Evolutionary conservation across 2,113 vertebrate genomes (phyloP).

Genomic region (Rhagologus leucostigma): DNA sequence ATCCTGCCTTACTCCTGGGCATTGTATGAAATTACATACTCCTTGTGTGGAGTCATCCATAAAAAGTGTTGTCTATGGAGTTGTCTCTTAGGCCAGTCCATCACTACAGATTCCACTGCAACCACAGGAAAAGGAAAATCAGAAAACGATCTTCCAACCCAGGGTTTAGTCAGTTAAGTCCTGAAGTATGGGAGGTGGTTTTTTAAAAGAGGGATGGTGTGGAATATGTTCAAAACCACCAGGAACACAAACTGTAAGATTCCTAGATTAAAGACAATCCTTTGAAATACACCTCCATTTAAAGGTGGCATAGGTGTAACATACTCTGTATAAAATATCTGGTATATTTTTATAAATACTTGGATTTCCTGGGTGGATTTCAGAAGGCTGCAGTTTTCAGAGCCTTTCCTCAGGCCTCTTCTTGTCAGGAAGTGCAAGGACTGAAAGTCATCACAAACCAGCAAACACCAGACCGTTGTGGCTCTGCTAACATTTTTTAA

Average conservation of each 20-base stretch:
- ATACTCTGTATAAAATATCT: neutral
- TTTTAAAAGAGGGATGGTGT: neutral
- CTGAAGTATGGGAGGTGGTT: neutral
- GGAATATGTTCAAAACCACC: neutral
- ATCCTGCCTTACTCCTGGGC: neutral
- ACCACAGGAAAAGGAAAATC: neutral
- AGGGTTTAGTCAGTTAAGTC: neutral
- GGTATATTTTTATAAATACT: neutral
- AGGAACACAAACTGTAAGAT: neutral
- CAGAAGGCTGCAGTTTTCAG: neutral
- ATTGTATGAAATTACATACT: neutral
- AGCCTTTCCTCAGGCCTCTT: neutral
- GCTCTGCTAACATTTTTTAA: neutral
- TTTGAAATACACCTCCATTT: neutral
- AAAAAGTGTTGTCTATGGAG: neutral
- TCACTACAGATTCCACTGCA: neutral
- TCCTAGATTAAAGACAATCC: neutral
- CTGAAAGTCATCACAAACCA: neutral
- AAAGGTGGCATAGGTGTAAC: neutral
- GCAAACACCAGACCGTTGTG: neutral
- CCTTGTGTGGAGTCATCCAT: neutral
- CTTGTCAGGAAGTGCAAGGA: neutral
- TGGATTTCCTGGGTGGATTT: neutral
- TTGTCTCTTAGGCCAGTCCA: neutral
- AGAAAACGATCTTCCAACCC: neutral